Conservation (phyloP, 2,797 vertebrate species). For the Macrochelys suwanniensis region DNA sequence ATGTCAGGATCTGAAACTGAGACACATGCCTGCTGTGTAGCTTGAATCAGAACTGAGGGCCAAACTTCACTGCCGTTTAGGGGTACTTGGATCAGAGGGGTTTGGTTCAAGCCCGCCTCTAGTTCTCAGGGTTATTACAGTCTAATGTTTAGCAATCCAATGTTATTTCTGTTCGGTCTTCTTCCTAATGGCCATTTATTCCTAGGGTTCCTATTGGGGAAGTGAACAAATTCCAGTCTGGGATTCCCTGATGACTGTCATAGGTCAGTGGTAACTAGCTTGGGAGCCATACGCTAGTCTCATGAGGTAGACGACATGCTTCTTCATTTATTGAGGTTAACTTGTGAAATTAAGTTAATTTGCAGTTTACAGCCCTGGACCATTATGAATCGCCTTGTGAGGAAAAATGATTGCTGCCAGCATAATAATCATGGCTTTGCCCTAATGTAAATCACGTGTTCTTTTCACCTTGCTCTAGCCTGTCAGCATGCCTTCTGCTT, state of each 20-base stretch:
- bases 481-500: background rate
- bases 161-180: background rate
- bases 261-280: constrained; percentile 24
- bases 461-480: constrained; percentile 21
- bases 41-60: background rate
- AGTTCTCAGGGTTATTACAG: background rate
- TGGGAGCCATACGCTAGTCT: constrained; percentile 6
- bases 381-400: background rate
- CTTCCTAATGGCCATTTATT: background rate
- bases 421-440: constrained; percentile 28
- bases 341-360: constrained; percentile 56
- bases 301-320: constrained; percentile 19
- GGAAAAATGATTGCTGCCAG: constrained; percentile 30
- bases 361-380: constrained; percentile 55
- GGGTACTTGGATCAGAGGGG: background rate
- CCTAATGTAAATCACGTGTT: constrained; percentile 11
- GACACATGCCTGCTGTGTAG: background rate
- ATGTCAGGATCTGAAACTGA: background rate
- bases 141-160: background rate
- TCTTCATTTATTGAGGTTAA: constrained; percentile 68
- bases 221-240: constrained; percentile 14
- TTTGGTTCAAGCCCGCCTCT: background rate
- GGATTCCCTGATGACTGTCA: constrained; percentile 30
- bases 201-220: background rate
- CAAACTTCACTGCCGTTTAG: background rate